Evolutionary conservation across 2,797 vertebrate genomes (phyloP).

Genomic region (Notolabrus celidotus): DNA sequence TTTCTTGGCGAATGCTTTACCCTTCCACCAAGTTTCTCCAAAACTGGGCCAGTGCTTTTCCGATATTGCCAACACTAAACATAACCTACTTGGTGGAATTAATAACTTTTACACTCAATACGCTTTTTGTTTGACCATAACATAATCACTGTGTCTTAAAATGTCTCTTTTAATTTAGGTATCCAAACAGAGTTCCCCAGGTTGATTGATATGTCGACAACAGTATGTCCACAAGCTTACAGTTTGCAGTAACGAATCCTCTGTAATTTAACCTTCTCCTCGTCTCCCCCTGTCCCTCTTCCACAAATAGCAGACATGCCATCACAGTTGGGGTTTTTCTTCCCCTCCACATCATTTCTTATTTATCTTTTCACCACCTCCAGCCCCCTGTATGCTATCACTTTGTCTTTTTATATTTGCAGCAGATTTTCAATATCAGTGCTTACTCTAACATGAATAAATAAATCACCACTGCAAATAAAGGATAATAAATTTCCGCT

Average conservation of each 20-base stretch:
- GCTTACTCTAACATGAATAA: no score
- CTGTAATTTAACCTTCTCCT: neutral
- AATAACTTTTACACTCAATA: neutral
- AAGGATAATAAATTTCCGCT: neutral
- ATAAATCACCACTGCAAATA: no score
- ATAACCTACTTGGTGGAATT: neutral
- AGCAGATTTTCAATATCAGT: neutral
- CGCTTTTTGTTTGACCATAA: no score
- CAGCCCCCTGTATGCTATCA: neutral
- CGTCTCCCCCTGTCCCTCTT: conserved; percentile 7
- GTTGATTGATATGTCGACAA: conserved; percentile 33
- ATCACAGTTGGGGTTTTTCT: conserved; percentile 8
- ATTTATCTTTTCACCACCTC: conserved; percentile 47
- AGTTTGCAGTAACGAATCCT: neutral
- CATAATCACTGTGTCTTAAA: neutral
- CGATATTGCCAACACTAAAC: neutral
- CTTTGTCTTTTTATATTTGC: neutral
- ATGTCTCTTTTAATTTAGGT: neutral
- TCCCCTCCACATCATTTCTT: conserved; percentile 18
- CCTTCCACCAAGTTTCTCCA: neutral
- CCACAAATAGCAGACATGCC: conserved; percentile 62
- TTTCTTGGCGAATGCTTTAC: neutral
- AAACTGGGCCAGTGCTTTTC: neutral
- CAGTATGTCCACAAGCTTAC: conserved; percentile 24
- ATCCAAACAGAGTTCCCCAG: neutral